Percentiles rank a stretch among this genome's conserved stretches.
Conservation (phyloP, 2,888 invertebrate species). For the Chironomus tentans region DNA sequence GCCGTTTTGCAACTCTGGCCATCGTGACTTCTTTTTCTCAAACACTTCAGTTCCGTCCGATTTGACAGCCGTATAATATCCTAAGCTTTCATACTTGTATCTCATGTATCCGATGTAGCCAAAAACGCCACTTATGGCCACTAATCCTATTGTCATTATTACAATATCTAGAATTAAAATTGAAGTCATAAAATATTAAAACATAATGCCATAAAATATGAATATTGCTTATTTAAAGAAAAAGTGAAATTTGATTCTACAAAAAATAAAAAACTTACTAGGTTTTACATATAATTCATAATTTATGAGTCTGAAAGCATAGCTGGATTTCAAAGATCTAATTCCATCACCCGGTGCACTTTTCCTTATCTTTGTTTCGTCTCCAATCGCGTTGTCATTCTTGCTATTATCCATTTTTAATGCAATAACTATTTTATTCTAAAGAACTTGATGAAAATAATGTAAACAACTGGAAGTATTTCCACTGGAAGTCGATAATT, state of each 20-base stretch:
- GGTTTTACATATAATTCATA: conserved; percentile 85
- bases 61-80: conserved; percentile 70
- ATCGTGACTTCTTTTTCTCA: conserved; percentile 66
- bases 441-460: too few relatives aligned
- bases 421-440: too few relatives aligned
- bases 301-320: conserved; percentile 71
- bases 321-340: conserved; percentile 61
- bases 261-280: background rate
- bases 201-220: background rate
- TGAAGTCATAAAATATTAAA: background rate
- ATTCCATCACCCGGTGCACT: conserved; percentile 64
- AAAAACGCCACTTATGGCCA: conserved; percentile 61
- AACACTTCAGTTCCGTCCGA: conserved; percentile 68
- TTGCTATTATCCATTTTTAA: background rate
- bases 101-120: conserved; percentile 83
- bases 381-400: background rate
- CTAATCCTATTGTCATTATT: conserved; percentile 73
- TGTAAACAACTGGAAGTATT: background rate
- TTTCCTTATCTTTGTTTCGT: conserved; percentile 18
- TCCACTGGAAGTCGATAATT: background rate
- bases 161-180: conserved; percentile 63
- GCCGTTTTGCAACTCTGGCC: conserved; percentile 56
- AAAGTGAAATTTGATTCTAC: background rate
- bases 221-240: conserved; percentile 13
- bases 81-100: conserved; percentile 64